Base-by-base conservation (phyloP, 2,888 invertebrate species). In the Oxyteleia sp. region DNA sequence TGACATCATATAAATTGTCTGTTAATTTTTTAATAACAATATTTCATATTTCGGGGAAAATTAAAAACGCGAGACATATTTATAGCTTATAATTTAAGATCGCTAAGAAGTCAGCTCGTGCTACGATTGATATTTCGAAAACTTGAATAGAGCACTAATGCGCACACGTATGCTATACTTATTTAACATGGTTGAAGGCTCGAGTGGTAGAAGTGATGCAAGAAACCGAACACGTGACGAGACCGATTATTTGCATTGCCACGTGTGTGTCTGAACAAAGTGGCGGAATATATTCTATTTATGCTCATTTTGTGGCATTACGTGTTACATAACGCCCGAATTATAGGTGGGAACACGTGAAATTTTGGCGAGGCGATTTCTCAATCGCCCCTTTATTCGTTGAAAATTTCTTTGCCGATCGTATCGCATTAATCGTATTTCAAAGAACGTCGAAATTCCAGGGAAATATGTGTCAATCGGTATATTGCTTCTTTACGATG, bases 211-310 rank as follows among this genome's bases (percentile, higher is more conserved):
- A 66, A 41, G 61, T 76, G 76, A 68, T 23, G 68, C 76, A 76
- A 76, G 76, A 61, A 11, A 20, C 5, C 29, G 68, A 76, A 76
- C 76, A 76, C 76, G 76, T 76, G 76, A 76, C 76, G 53, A 49
- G 76, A 68, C 29, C 76, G 76, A 76, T 68, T 76, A 76, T 76
- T 76, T 76, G 59, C 57, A 64, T 64, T 51, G 75, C 75, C 75
- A 75, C 76, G 61, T 68, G 68, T 76, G 45, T 53, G 51, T 61
- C 61, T n/a, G 55, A 47, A 66, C 51, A 0, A 51, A 59, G 15
- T 45, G 51, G 59, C 49, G 13, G n/a, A 68, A 35, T 47, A 23
- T 61, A 68, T 68, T 74, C 63, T 55, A 55, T 75, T 55, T 66
- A 29, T 75, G 63, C 18, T 45, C 49, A 49, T 64, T 76, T 76